Evolutionary conservation across 1,140 invertebrate genomes (phyloP), one percentile per base, ranked within the genome.

Genomic region (Ostrea denselamellosa): DNA sequence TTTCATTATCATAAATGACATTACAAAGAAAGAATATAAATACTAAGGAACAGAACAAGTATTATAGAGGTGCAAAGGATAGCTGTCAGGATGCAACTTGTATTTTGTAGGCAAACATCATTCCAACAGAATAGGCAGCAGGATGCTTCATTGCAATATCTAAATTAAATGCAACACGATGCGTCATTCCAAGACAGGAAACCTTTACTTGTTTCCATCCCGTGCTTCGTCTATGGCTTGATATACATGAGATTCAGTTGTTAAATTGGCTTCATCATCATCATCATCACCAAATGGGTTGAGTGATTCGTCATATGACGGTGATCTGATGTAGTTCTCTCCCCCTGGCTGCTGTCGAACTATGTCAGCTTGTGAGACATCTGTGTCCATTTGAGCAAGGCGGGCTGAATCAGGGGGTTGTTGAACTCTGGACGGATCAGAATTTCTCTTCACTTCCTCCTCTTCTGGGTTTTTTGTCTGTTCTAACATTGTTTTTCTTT

Each of bases 241-340:
- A 52, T 83, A 83, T n/a, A 83, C 85, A 87, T 91, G 77, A 82
- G 52, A 85, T 68, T 86, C 87, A 54, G 34, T 86, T 0, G 68
- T 77, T 28, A 14, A 10, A 34, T 77, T 77, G 68, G 68, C 22
- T 77, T 77, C 86, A 58, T 89, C 89, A 82, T 90, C 90, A 68
- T 91, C 90, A 71, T 91, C 90, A 81, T 90, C 92, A 58, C 90
- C 92, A 90, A 94, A 94, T 81, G 93, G 93, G 91, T 94, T 94
- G 86, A 94, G 89, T 7, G 90, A 87, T 86, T 91, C 88, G 88
- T 93, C 92, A 86, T 93, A 94, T 22, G 86, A 89, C 86, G 87
- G 83, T 81, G 53, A 65, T 28, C 19, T 44, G 53, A 84, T 62
- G 51, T 28, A 86, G 58, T 83, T 53, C 71, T 83, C 28, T 22